Conservation (phyloP, 2,113 vertebrate species). For the Phoenicopterus ruber region DNA sequence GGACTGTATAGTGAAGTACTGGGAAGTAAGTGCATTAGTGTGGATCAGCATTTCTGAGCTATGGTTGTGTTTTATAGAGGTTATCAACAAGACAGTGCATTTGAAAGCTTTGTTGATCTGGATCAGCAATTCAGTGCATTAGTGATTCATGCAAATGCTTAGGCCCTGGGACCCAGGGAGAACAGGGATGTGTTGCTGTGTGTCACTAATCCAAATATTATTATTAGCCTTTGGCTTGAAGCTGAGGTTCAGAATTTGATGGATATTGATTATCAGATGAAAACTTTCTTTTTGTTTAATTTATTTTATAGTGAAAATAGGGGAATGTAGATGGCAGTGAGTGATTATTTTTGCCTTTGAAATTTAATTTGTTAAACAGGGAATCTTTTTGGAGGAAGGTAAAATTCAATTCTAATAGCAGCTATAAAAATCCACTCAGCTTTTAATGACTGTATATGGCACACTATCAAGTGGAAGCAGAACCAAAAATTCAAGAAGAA, state of each 20-base stretch:
- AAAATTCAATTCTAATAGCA: conserved; percentile 24
- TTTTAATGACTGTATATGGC: background rate
- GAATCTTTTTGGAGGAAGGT: background rate
- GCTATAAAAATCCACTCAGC: conserved; percentile 22
- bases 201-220: background rate
- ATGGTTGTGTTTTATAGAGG: conserved; percentile 29
- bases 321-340: background rate
- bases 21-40: conserved; percentile 22
- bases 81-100: conserved; percentile 14
- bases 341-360: conserved; percentile 23
- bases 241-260: background rate
- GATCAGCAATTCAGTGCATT: conserved; percentile 39
- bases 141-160: conserved; percentile 21
- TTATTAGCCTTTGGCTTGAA: conserved; percentile 7
- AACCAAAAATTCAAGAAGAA: background rate
- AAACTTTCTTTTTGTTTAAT: background rate
- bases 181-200: background rate
- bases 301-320: background rate
- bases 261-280: background rate
- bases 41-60: conserved; percentile 40
- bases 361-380: conserved; percentile 6
- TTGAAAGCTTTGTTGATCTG: conserved; percentile 52
- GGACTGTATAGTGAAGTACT: background rate
- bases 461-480: background rate
- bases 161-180: background rate